phyloP scores from a whole-genome alignment of 1,140 invertebrate genomes.

The Matsumurasca onukii region DNA sequence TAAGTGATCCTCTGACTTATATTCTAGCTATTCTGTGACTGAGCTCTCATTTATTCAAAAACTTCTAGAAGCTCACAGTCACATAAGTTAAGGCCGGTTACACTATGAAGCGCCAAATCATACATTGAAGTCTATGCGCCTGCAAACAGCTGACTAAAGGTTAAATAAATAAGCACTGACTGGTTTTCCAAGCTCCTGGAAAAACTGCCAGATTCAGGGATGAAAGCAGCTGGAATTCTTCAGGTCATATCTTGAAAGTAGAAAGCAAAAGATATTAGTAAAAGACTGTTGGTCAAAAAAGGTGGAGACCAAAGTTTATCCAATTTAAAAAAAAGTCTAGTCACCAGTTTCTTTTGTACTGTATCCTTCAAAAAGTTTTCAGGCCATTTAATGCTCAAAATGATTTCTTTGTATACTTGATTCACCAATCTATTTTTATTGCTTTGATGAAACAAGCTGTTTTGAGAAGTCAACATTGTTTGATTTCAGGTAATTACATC shows the following conservation, averaged over 20 bases:
- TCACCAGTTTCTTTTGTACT: not conserved
- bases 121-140: not conserved
- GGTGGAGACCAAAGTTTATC: not conserved
- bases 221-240: no score
- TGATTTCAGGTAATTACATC: slow-evolving; percentile 79
- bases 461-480: slow-evolving; percentile 15
- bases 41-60: not conserved
- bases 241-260: no score
- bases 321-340: not conserved
- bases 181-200: no score
- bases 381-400: not conserved
- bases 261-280: no score
- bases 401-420: not conserved
- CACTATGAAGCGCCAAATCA: not conserved
- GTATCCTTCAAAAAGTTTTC: not conserved
- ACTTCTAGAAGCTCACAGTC: not conserved
- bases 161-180: not conserved
- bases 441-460: not conserved
- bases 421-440: not conserved
- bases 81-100: not conserved
- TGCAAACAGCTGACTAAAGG: not conserved
- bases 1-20: slow-evolving; percentile 34
- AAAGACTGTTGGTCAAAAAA: no score
- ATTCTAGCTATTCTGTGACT: not conserved
- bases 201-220: no score